A percentile compares a stretch with the other conserved stretches of the same genome.
These are phyloP conservation scores for Hyalella azteca DNA, from an alignment of 2,888 invertebrate species.

Conservation along the genomic window DNA sequence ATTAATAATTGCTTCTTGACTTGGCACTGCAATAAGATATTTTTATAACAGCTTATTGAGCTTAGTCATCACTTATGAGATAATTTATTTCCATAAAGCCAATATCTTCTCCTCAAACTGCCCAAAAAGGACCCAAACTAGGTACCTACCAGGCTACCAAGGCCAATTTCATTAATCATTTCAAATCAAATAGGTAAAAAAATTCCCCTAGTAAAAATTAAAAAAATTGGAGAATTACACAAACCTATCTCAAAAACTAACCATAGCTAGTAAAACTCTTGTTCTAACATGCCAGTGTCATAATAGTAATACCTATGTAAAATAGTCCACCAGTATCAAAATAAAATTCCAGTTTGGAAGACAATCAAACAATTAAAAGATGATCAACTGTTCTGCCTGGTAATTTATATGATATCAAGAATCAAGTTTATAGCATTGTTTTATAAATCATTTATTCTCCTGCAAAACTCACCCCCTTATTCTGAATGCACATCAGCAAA, in stretches of 20 bases:
- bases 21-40: neutral
- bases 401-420: neutral
- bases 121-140: neutral
- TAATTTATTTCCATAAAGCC: neutral
- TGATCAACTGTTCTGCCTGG: neutral
- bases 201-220: too few relatives aligned
- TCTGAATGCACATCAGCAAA: slow-evolving; percentile 48
- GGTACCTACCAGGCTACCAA: too few relatives aligned
- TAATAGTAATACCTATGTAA: slow-evolving; percentile 38
- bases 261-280: too few relatives aligned
- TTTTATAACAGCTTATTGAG: neutral
- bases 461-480: slow-evolving; percentile 42
- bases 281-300: neutral
- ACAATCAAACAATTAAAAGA: neutral
- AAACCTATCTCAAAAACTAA: too few relatives aligned
- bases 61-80: neutral
- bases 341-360: neutral
- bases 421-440: too few relatives aligned
- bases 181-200: too few relatives aligned
- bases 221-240: too few relatives aligned
- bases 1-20: neutral
- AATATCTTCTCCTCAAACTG: neutral
- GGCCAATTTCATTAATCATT: too few relatives aligned
- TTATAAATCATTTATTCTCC: too few relatives aligned
- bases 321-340: neutral